These are phyloP conservation scores for Lepisosteus osseus DNA, from an alignment of 2,113 vertebrate genomes.

Conservation along the genomic window DNA sequence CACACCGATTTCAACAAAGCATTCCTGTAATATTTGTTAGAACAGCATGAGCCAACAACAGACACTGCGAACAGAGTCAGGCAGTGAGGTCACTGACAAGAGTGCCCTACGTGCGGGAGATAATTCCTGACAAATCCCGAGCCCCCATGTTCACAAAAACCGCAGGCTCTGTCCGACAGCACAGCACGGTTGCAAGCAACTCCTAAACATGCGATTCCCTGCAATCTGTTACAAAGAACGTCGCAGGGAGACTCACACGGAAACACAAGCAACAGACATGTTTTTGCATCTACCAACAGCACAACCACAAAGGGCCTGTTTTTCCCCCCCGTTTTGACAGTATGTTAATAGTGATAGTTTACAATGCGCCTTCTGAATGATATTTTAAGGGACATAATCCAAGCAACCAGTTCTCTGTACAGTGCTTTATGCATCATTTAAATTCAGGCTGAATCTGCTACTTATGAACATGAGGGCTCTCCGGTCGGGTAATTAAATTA, in stretches of 20 bases:
- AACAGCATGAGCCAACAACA: not conserved
- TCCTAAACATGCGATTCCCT: not conserved
- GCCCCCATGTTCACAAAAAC: slow-evolving; percentile 5
- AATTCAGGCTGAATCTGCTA: slow-evolving; percentile 53
- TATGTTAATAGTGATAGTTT: not conserved
- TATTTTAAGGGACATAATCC: not conserved
- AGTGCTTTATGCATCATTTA: not conserved
- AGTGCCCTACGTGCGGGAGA: not conserved
- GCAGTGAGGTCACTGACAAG: not conserved
- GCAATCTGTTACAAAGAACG: not conserved
- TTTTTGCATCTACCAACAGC: no score
- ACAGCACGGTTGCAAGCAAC: not conserved
- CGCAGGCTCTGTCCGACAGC: not conserved
- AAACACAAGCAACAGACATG: not conserved
- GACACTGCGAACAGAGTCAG: not conserved
- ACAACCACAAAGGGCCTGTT: not conserved
- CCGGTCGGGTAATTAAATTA: slow-evolving; percentile 54
- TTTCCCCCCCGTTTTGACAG: not conserved
- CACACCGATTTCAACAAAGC: slow-evolving; percentile 6
- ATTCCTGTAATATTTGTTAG: not conserved
- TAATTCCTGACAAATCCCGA: not conserved
- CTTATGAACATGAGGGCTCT: slow-evolving; percentile 17
- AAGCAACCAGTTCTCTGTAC: not conserved
- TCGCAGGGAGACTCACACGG: not conserved
- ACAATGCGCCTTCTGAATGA: not conserved